Base-by-base conservation (phyloP, 2,113 vertebrate species). In the Ascaphus truei region DNA sequence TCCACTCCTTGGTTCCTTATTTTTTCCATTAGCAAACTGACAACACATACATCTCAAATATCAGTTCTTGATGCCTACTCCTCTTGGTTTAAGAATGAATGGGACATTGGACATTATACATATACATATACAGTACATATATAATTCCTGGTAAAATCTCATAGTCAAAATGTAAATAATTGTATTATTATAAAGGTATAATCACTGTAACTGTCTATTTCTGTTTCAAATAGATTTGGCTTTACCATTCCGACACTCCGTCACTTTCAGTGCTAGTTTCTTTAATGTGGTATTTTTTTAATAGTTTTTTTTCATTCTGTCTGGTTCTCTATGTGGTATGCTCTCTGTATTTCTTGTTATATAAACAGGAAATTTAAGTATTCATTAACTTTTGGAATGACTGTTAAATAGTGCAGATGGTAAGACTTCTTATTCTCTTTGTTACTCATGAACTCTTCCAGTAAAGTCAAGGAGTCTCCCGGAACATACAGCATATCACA, bases 351-450 rank as follows among this genome's bases (percentile, higher is more conserved):
- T 51, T 52, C 18, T 20, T 8, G 3, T 71, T 50, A 31, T 48
- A 71, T 61, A 71, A 71, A 71, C 67, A 61, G 67, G 67, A 71
- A 61, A 61, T 52, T 47, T 31, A 45, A 50, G 20, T 22, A 34
- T 9, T 57, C 31, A 57, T 36, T 57, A n/a, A 56, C 53, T 59
- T 18, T 37, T 18, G 12, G 30, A 52, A 41, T 69, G 27, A 61
- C 30, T 69, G 30, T 52, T 52, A 52, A 50, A 61, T 58, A 58
- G 25, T 30, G 45, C 67, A 71, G 57, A 71, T 71, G 67, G 34
- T 61, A 41, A 11, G 26, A 41, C 31, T 41, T 41, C 43, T 27
- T 22, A 41, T 52, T 60, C 47, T 20, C 43, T 39, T 22, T 61
- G 26, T 61, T 41, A 30, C 25, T 41, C 34, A 26, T 61, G 45